Base-by-base conservation (phyloP, 1,140 invertebrate genomes). In the Achroia grisella region DNA sequence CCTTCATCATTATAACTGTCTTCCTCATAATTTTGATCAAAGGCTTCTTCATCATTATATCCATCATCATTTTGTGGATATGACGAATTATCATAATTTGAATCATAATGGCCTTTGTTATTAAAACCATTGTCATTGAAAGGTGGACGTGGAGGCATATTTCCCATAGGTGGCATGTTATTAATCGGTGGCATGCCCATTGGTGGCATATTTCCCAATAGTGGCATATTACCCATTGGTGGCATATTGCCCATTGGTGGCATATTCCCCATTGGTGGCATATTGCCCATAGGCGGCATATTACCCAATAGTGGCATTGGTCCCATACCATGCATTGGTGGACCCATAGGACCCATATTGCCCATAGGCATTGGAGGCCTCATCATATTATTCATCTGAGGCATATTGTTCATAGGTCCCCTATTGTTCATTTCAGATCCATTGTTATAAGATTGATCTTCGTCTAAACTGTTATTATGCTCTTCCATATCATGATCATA, bases 21-120 rank as follows among this genome's bases (percentile, higher is more conserved):
- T 0, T 81, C 73, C 17, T 78, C 66, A 66, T 75, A 79, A 37
- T 47, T 71, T 39, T 81, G 71, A 42, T 84, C 72, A 64, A 62
- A 80, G 10, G 53, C 67, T 33, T 77, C 66, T 6, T 78, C 69
- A 23, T 23, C 6, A 54, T 63, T 53, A 41, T 64, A 62, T 9
- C 62, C 52, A 4, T 66, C 55, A 45, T 69, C 54, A 49, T 67
- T 55, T 32, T 66, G 56, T 28, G 41, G 39, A 46, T 53, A 78
- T 51, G 59, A 63, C 43, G 77, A 71, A 56, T 77, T 71, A 23
- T 74, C 66, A 57, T 62, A 80, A 9, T 52, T 50, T 30, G 60
- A 53, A 40, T 83, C 68, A 58, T 56, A 83, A 41, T 64, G 58
- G 9, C 63, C 60, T 67, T 84, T 81, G 48, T 66, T 78, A 23